phyloP scores from a whole-genome alignment of 2,888 invertebrate genomes.

The Ethmia dodecea region DNA sequence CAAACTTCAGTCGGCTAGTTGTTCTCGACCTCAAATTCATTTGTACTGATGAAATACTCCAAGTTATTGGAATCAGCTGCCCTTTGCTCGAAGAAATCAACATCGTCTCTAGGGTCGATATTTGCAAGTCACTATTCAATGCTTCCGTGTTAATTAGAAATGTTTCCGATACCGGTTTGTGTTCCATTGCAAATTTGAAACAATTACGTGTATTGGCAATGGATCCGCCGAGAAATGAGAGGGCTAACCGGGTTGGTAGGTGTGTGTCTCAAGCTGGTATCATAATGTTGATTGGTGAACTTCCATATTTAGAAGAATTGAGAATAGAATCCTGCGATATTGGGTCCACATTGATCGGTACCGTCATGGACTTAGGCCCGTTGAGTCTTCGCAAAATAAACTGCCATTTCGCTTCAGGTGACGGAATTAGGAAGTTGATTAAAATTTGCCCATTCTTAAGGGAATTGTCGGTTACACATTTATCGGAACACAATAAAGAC shows the following conservation, averaged over 20 bases:
- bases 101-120: constrained; percentile 67
- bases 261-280: constrained; percentile 68
- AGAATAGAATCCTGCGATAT: constrained; percentile 71
- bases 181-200: constrained; percentile 53
- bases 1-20: constrained; percentile 51
- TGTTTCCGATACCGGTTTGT: constrained; percentile 64
- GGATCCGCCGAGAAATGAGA: constrained; percentile 68
- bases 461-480: constrained; percentile 64
- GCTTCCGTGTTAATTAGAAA: constrained; percentile 67
- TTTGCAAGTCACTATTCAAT: constrained; percentile 65
- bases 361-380: constrained; percentile 50
- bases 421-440: constrained; percentile 57
- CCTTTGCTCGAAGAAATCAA: constrained; percentile 63
- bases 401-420: constrained; percentile 64
- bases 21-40: constrained; percentile 69
- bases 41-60: constrained; percentile 70
- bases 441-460: constrained; percentile 61
- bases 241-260: constrained; percentile 56
- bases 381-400: constrained; percentile 63
- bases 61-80: constrained; percentile 56
- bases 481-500: constrained; percentile 62
- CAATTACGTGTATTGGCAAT: constrained; percentile 56
- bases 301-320: constrained; percentile 63
- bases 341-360: constrained; percentile 62
- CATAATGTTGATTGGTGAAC: constrained; percentile 51